phyloP scores from a whole-genome alignment of 2,888 invertebrate genomes.

The Sthenelais limicola region DNA sequence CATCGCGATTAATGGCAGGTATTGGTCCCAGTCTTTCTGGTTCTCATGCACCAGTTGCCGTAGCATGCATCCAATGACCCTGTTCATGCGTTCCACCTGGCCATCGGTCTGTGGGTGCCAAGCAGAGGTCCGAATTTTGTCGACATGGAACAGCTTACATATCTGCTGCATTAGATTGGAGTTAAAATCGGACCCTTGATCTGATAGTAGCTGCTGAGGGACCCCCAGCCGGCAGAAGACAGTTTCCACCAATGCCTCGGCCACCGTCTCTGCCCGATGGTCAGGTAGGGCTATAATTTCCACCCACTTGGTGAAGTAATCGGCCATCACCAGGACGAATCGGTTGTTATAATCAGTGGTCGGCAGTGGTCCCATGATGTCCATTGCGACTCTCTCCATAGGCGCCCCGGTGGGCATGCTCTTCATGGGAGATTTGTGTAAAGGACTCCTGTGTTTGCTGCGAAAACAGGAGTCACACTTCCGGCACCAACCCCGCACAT shows the following conservation, averaged over 20 bases:
- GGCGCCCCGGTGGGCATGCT: neutral
- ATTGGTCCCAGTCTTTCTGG: slow-evolving; percentile 58
- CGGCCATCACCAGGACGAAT: slow-evolving; percentile 8
- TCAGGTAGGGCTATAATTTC: slow-evolving; percentile 23
- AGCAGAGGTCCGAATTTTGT: slow-evolving; percentile 1
- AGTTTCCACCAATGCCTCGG: neutral
- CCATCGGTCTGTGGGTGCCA: neutral
- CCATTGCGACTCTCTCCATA: slow-evolving; percentile 1
- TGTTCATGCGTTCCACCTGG: too few species aligned
- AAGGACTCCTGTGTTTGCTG: neutral
- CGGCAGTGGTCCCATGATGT: slow-evolving; percentile 9
- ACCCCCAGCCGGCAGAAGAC: slow-evolving; percentile 7
- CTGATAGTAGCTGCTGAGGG: slow-evolving; percentile 12
- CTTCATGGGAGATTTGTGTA: neutral
- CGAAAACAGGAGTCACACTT: neutral
- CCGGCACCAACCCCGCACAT: neutral
- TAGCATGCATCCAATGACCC: too few species aligned
- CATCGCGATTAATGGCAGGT: slow-evolving; percentile 51
- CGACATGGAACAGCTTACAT: neutral
- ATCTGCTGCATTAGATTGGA: neutral
- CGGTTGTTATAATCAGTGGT: too few species aligned
- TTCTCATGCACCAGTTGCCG: slow-evolving; percentile 25
- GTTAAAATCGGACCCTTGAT: slow-evolving; percentile 18
- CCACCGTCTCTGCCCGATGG: slow-evolving; percentile 12
- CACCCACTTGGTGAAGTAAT: slow-evolving; percentile 21